phyloP scores from a whole-genome alignment of 2,888 invertebrate species.

The Chorisops tibialis region DNA sequence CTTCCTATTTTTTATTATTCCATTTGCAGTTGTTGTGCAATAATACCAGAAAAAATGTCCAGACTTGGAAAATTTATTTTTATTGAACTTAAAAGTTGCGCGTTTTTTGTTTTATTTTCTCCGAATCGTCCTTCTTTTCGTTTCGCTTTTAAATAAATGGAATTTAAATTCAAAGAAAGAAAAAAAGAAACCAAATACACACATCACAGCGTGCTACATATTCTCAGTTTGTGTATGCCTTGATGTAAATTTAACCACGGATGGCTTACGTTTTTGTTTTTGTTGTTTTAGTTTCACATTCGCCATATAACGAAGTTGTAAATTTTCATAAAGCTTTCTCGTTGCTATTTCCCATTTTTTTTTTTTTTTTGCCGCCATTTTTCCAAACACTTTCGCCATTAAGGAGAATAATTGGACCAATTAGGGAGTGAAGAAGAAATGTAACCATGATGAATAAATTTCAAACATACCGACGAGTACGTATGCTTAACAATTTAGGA shows the following conservation, averaged over 20 bases:
- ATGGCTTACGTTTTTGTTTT: neutral
- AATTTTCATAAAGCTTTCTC: neutral
- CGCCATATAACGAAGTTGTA: neutral
- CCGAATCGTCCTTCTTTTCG: neutral
- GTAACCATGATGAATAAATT: too few relatives aligned
- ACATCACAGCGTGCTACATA: neutral
- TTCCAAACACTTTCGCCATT: too few relatives aligned
- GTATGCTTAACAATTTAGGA: too few relatives aligned
- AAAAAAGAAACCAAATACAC: neutral
- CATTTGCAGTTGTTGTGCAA: neutral
- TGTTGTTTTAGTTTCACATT: too few relatives aligned
- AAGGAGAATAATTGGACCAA: too few relatives aligned
- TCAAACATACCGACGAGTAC: too few relatives aligned
- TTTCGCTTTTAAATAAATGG: neutral
- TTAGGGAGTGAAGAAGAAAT: too few relatives aligned
- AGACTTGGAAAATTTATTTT: constrained; percentile 31
- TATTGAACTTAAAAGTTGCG: constrained; percentile 25
- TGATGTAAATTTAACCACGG: neutral
- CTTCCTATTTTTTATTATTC: neutral
- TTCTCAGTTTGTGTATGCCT: neutral
- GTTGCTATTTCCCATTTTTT: too few relatives aligned
- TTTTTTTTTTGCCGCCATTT: too few relatives aligned
- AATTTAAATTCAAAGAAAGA: neutral
- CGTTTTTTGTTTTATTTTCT: neutral
- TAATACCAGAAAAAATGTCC: constrained; percentile 25